phyloP scores from a whole-genome alignment of 1,140 invertebrate species.

The Meloidogyne floridensis region DNA sequence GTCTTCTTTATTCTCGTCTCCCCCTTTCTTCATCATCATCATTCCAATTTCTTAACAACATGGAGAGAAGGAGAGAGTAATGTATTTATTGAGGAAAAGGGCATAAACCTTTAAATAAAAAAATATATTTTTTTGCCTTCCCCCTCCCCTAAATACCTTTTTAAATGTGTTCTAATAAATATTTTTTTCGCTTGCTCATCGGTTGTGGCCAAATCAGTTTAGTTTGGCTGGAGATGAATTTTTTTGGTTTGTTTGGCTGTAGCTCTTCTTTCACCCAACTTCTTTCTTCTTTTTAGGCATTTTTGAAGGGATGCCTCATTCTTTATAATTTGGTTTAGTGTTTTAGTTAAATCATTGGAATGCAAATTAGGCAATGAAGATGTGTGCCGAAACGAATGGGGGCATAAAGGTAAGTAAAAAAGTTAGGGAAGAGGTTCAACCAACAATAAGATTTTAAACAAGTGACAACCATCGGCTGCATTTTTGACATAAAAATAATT shows the following conservation, averaged over 20 bases:
- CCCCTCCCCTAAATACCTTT: neutral
- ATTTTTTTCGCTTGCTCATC: neutral
- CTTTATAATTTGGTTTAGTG: neutral
- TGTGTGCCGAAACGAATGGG: neutral
- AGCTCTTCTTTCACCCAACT: neutral
- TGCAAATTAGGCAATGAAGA: slow-evolving; percentile 22
- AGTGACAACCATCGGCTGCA: too few relatives aligned
- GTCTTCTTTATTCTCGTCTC: neutral
- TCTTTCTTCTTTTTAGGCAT: neutral
- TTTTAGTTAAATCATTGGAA: slow-evolving; percentile 14
- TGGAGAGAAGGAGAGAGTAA: neutral
- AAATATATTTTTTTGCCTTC: too few relatives aligned
- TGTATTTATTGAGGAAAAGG: neutral
- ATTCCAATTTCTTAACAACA: slow-evolving; percentile 1
- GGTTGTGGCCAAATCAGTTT: neutral
- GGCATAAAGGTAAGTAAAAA: too few relatives aligned
- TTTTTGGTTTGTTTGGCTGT: too few relatives aligned
- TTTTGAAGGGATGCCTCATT: neutral
- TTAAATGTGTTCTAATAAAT: neutral
- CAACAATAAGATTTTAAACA: too few relatives aligned
- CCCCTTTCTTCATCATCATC: neutral
- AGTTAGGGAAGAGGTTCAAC: too few relatives aligned
- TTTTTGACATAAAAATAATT: neutral
- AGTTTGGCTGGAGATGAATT: neutral
- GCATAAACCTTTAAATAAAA: neutral